Evolutionary conservation across 2,797 vertebrate genomes (phyloP), one percentile per base, ranked within the genome.

Genomic region (Streptopelia turtur): DNA sequence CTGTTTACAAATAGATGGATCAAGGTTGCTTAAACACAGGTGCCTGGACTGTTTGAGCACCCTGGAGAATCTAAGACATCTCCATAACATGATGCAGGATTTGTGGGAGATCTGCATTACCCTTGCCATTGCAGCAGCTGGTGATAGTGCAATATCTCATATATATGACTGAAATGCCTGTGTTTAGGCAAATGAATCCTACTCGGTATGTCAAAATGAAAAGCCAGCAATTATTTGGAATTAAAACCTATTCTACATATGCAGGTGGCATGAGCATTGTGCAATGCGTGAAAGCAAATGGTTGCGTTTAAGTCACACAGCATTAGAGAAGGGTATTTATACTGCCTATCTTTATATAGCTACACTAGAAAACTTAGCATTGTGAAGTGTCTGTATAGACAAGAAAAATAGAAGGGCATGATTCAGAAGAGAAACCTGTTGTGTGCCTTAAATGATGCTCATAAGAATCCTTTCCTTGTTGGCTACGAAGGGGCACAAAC

Each of bases 201-300:
- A 50, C 72, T 72, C 25, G 30, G 13, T 45, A 39, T 49, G 83
- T 79, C 93, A 94, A 95, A 96, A 95, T 1, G 6, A 78, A 91
- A 86, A 41, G 30, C 16, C 63, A 83, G 24, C 43, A 89, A 82
- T 89, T 93, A 86, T 76, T 95, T 76, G 77, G 59, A 87, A 90
- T 84, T 89, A 89, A 82, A 86, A 72, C 24, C n/a, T 89, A 39
- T 59, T 83, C 33, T 52, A 33, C 16, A 22, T 28, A 72, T 0
- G 28, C 74, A 79, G 28, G n/a, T 94, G 61, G 72, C 17, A 2
- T 59, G 56, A 72, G 22, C 18, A 2, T 78, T 89, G 72, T 76
- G 83, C 66, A 84, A 52, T 3, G 20, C 47, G 27, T 65, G 55
- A 93, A 76, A 57, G 41, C 8, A 68, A 94, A 72, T 4, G 1